Percentiles rank a stretch among this genome's conserved stretches.
Evolutionary conservation across 1,140 invertebrate genomes (phyloP).

Genomic region (Cryptotermes secundus): DNA sequence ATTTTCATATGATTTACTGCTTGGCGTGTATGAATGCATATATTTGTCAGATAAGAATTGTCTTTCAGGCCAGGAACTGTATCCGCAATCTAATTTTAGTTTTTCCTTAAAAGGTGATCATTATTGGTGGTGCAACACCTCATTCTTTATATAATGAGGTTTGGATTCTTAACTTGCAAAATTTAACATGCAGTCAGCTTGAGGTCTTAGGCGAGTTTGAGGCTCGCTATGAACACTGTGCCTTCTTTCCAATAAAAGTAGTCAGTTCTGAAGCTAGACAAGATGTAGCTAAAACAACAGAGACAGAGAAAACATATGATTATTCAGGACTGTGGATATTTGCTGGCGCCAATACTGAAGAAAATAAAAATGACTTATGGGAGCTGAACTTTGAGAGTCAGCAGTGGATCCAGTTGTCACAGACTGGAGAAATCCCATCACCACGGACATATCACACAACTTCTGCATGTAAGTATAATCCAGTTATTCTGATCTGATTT

Average conservation of each 20-base stretch:
- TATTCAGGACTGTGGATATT: slow-evolving; percentile 43
- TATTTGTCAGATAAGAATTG: too few species aligned
- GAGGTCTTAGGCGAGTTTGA: neutral
- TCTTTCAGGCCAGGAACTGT: too few species aligned
- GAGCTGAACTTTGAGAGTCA: slow-evolving; percentile 42
- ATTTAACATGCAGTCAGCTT: neutral
- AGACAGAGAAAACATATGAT: neutral
- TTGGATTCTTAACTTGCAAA: neutral
- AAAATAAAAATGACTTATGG: slow-evolving; percentile 49
- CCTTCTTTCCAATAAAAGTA: neutral
- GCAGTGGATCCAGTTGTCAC: slow-evolving; percentile 41
- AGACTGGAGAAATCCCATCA: slow-evolving; percentile 42
- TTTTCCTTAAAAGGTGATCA: neutral
- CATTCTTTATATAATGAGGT: neutral
- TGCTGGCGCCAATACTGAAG: slow-evolving; percentile 47
- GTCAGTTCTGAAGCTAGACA: neutral
- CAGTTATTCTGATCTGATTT: too few species aligned
- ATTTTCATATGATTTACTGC: too few species aligned
- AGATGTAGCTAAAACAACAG: neutral
- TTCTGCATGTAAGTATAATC: slow-evolving; percentile 35
- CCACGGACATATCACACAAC: slow-evolving; percentile 46
- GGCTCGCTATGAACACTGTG: slow-evolving; percentile 14
- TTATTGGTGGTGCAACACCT: neutral
- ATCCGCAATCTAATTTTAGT: neutral
- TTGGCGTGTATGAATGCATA: too few species aligned